Evolutionary conservation across 2,888 invertebrate species (phyloP).

Genomic region (Adelognathus sp.): DNA sequence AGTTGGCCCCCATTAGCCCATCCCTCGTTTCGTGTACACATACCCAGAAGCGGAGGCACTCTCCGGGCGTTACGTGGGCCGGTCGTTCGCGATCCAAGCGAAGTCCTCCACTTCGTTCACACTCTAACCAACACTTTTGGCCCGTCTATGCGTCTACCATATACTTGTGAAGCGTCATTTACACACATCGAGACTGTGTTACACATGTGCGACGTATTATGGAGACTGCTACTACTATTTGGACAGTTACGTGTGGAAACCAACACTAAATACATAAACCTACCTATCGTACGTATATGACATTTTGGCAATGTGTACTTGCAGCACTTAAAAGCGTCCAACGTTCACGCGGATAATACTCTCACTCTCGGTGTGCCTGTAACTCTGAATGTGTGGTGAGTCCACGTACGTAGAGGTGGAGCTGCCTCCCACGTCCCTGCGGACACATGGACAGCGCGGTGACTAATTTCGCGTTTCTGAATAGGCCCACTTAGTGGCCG

Average conservation of each 20-base stretch:
- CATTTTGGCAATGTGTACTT: background rate
- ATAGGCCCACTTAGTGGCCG: conserved; percentile 63
- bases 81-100: conserved; percentile 25
- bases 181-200: background rate
- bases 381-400: conserved; percentile 20
- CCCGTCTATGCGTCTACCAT: background rate
- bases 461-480: conserved; percentile 63
- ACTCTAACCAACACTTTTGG: conserved; percentile 2
- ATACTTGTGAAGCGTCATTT: background rate
- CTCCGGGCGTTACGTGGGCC: conserved; percentile 37
- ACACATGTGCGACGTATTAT: background rate
- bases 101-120: conserved; percentile 3
- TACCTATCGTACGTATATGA: background rate
- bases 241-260: conserved; percentile 26
- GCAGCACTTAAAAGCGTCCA: conserved; percentile 24
- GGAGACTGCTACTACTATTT: background rate
- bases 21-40: conserved; percentile 24
- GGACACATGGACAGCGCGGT: conserved; percentile 47
- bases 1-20: conserved; percentile 60
- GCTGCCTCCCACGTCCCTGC: conserved; percentile 29
- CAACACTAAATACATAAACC: background rate
- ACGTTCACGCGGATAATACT: conserved; percentile 26
- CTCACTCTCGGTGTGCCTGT: background rate
- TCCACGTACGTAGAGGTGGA: conserved; percentile 18
- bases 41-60: conserved; percentile 39